Evolutionary conservation across 2,113 vertebrate genomes (phyloP).

Genomic region (Crotalus horridus): DNA sequence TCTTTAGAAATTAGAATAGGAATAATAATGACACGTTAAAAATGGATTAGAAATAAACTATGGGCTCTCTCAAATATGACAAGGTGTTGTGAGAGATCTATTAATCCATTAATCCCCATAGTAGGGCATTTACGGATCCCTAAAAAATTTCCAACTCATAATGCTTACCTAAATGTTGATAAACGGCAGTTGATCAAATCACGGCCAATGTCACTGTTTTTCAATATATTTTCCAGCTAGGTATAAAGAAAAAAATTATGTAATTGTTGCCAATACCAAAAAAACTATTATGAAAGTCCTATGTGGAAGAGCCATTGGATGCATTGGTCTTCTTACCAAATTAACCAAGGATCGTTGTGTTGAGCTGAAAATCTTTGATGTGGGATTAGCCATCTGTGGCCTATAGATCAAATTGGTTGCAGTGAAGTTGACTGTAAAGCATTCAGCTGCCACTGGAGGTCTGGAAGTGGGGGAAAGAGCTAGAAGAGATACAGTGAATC

Average conservation of each 20-base stretch:
- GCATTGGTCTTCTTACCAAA: constrained; percentile 32
- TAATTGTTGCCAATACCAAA: background rate
- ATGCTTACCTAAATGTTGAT: background rate
- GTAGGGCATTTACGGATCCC: rapidly evolving
- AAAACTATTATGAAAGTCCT: background rate
- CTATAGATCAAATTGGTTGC: constrained; percentile 36
- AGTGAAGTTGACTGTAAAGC: constrained; percentile 56
- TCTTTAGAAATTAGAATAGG: background rate
- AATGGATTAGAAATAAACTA: background rate
- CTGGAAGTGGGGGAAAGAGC: background rate
- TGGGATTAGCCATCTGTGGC: constrained; percentile 5
- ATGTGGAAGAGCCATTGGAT: background rate
- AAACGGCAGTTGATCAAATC: background rate
- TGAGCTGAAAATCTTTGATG: constrained; percentile 41
- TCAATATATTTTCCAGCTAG: background rate
- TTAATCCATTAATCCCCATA: background rate
- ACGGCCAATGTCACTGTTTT: background rate
- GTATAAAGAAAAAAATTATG: background rate
- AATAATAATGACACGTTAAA: background rate
- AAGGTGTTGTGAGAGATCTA: background rate
- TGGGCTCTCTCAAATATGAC: background rate
- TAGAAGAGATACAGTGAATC: background rate
- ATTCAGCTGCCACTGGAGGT: background rate
- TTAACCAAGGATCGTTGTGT: constrained; percentile 33
- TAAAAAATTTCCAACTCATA: background rate